Base-by-base conservation (phyloP, 2,888 invertebrate species). In the Diarsia brunnea region DNA sequence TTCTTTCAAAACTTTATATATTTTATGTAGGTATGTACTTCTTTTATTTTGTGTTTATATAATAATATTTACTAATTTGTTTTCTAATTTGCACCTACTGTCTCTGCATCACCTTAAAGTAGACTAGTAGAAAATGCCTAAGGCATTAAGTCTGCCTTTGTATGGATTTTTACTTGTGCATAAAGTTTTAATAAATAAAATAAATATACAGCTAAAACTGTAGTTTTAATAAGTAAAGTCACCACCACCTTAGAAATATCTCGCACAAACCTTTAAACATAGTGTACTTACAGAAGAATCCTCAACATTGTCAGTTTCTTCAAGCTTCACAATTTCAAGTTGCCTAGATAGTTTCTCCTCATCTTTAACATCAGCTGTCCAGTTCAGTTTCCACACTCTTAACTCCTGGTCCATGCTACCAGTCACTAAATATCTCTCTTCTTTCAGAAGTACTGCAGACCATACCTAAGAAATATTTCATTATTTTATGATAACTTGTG, bases 321-420 rank as follows among this genome's bases (percentile, higher is more conserved):
- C 97, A 84, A 97, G 93, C 91, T 93, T 96, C 81, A 94, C 94
- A 89, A 96, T 93, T 91, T 97, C 96, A 75, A 97, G 91, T 77
- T 94, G 96, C 69, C 91, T 91, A 38, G 94, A 92, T 5, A 97
- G 88, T 87, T 97, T 96, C 24, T 97, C 96, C 69, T 97, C 94
- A 55, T 96, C 93, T 85, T 97, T 96, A 12, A 93, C 88, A 84
- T 96, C 96, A 82, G 97, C 95, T 4, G 95, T 96, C 91, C 97
- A 97, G 75, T 95, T 97, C 24, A 99, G 94, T 91, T 98, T 98
- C 98, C 98, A 99, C 0, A 99, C 98, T 85, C 98, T 97, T 81
- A 99, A 96, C 91, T 98, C 98, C 85, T 97, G 97, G 91, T 99
- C 99, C 81, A 98, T 97, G 85, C 98, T 98, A 27, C 99, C 99